Conservation (phyloP, 2,888 invertebrate genomes). For the Teleiodes luculella region DNA sequence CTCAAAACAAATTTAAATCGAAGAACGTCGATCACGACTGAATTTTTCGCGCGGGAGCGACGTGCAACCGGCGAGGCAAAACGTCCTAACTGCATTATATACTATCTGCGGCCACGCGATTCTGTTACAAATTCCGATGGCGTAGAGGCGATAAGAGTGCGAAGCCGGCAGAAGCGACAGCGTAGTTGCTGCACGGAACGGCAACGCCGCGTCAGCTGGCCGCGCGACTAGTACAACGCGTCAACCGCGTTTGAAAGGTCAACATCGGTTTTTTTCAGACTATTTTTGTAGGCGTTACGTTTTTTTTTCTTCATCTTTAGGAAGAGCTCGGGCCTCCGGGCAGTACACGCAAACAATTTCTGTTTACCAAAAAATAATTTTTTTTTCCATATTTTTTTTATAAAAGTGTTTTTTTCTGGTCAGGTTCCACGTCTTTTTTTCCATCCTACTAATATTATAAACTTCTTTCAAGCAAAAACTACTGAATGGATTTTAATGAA, state of each 20-base stretch:
- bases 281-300: slow-evolving; percentile 58
- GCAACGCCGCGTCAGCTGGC: slow-evolving; percentile 78
- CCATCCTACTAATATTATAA: too few relatives aligned
- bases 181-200: slow-evolving; percentile 42
- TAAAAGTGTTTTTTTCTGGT: too few relatives aligned
- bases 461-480: too few relatives aligned
- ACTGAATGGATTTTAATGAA: too few relatives aligned
- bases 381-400: too few relatives aligned
- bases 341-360: too few relatives aligned
- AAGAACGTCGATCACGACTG: slow-evolving; percentile 43
- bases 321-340: too few relatives aligned
- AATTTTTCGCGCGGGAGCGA: slow-evolving; percentile 77
- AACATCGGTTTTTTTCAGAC: slow-evolving; percentile 70
- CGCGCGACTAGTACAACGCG: slow-evolving; percentile 71
- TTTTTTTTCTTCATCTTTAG: slow-evolving; percentile 38
- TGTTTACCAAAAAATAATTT: too few relatives aligned
- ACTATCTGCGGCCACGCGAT: slow-evolving; percentile 49
- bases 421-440: too few relatives aligned
- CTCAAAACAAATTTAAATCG: slow-evolving; percentile 25
- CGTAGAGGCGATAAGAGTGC: slow-evolving; percentile 68
- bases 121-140: slow-evolving; percentile 37
- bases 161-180: slow-evolving; percentile 35
- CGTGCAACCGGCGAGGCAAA: slow-evolving; percentile 47
- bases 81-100: slow-evolving; percentile 71
- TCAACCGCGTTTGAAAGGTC: slow-evolving; percentile 74